Conservation (phyloP, 1,140 invertebrate species). For the Hylaeus volcanicus region DNA sequence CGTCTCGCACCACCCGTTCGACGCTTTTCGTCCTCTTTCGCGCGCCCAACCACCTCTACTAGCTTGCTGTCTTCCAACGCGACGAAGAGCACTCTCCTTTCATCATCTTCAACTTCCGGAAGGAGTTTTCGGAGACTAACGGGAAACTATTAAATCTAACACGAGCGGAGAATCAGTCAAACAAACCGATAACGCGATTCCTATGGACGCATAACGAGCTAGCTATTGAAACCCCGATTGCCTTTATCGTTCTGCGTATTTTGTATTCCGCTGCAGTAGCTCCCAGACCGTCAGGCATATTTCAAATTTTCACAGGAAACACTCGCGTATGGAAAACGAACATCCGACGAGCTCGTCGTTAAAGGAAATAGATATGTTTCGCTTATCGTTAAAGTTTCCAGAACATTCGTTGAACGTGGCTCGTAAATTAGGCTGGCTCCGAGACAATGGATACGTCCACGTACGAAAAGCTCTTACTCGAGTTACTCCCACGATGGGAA, state of each 20-base stretch:
- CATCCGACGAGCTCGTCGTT: too few relatives aligned
- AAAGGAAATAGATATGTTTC: too few relatives aligned
- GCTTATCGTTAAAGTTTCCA: too few relatives aligned
- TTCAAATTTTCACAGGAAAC: too few relatives aligned
- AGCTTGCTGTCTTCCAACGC: conserved; percentile 7
- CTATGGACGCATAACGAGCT: conserved; percentile 30
- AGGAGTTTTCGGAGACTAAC: conserved; percentile 61
- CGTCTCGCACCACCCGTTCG: conserved; percentile 23
- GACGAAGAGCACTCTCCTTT: not conserved
- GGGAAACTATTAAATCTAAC: conserved; percentile 64
- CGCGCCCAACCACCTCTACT: conserved; percentile 1
- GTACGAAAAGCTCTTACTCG: conserved; percentile 2
- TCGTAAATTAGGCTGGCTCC: conserved; percentile 16
- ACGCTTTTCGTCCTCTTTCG: conserved; percentile 25
- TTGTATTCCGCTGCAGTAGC: not conserved
- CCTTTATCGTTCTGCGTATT: not conserved
- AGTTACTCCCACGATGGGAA: not conserved
- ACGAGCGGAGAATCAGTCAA: conserved; percentile 49
- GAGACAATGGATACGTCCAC: not conserved
- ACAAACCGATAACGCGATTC: conserved; percentile 53
- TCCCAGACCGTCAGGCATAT: too few relatives aligned
- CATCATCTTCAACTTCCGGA: conserved; percentile 55
- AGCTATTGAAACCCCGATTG: conserved; percentile 16
- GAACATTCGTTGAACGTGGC: conserved; percentile 1
- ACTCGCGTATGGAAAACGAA: too few relatives aligned